phyloP scores from a whole-genome alignment of 1,140 invertebrate genomes.

The Mycetomoellerius zeteki region DNA sequence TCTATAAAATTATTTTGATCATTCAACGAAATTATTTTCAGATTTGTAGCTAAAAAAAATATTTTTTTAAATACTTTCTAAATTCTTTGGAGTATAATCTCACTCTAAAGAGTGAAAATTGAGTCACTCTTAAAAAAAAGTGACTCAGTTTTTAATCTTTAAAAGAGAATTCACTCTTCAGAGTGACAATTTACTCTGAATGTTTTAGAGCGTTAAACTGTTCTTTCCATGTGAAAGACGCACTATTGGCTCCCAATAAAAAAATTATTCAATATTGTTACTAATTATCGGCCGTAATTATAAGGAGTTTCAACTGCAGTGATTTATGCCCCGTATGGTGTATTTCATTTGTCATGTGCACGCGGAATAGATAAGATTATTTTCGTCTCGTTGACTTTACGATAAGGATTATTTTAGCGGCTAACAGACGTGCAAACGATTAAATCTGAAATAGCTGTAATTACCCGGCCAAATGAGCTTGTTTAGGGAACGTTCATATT shows the following conservation, averaged over 20 bases:
- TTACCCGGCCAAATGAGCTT: background rate
- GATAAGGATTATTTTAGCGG: constrained; percentile 22
- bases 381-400: constrained; percentile 7
- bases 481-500: background rate
- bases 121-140: no score
- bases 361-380: constrained; percentile 20
- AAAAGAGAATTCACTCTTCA: no score
- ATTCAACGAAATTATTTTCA: no score
- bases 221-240: background rate
- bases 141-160: no score
- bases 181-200: no score
- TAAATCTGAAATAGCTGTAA: background rate
- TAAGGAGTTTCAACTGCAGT: background rate
- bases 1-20: no score
- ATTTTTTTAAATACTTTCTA: no score
- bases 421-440: background rate
- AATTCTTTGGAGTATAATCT: no score
- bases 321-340: background rate
- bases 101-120: no score
- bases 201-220: no score
- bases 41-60: no score
- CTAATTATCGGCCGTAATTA: background rate
- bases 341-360: background rate
- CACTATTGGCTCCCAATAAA: background rate
- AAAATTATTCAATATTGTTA: constrained; percentile 27